phyloP scores from a whole-genome alignment of 1,140 invertebrate genomes.

The Achroia grisella region DNA sequence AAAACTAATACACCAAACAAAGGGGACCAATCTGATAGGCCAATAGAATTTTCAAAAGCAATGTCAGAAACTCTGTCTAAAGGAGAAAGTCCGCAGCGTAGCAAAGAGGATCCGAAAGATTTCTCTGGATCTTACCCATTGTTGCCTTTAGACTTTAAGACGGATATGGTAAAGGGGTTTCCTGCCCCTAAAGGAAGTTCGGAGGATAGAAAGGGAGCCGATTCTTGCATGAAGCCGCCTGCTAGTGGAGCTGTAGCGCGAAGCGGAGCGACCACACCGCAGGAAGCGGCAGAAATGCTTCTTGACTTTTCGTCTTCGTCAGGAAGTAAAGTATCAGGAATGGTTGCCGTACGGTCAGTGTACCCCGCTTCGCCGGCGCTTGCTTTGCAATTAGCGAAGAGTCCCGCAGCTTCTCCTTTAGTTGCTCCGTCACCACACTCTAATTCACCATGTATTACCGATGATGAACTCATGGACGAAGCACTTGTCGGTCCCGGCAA shows the following conservation, averaged over 20 bases:
- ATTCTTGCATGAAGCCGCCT: conserved; percentile 65
- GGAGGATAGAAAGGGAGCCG: conserved; percentile 58
- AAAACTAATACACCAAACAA: conserved; percentile 46
- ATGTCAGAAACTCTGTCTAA: conserved; percentile 54
- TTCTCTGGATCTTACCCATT: conserved; percentile 46
- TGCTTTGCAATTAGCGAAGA: conserved; percentile 85
- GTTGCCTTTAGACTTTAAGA: conserved; percentile 63
- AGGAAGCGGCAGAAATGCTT: conserved; percentile 77
- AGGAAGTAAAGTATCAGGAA: conserved; percentile 62
- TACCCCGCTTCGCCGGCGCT: conserved; percentile 81
- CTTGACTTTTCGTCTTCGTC: conserved; percentile 78
- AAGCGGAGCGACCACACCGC: conserved; percentile 67
- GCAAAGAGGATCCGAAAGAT: conserved; percentile 57
- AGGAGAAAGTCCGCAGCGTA: conserved; percentile 49
- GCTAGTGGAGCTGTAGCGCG: conserved; percentile 48
- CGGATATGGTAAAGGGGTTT: conserved; percentile 61
- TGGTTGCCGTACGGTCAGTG: conserved; percentile 72
- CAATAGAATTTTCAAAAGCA: conserved; percentile 48
- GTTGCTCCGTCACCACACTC: conserved; percentile 82
- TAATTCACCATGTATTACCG: conserved; percentile 86
- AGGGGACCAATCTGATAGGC: conserved; percentile 38
- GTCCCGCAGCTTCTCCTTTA: conserved; percentile 81
- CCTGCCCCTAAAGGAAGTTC: conserved; percentile 54
- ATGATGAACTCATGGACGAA: conserved; percentile 93
- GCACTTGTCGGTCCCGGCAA: conserved; percentile 82